Base-by-base conservation (phyloP, 37 sponge, comb jelly and placozoan genomes). In the Chondrosia reniformis region DNA sequence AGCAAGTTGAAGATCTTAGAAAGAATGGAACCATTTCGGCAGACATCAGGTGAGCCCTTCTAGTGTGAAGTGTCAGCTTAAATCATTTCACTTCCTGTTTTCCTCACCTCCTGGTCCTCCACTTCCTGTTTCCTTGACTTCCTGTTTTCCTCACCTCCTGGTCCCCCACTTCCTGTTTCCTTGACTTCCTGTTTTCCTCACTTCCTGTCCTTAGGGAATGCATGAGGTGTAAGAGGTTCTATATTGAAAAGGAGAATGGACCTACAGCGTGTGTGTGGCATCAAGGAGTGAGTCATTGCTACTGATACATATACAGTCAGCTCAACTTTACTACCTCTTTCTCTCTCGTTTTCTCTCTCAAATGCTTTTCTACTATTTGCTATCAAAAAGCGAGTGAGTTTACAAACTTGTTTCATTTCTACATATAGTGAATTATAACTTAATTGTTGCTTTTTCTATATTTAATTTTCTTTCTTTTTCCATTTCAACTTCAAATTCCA, bases 161-260 rank as follows among this genome's bases (percentile, higher is more conserved):
- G 3, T 28, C 4, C 4, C 66, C 32, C 33, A 19, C 3, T 27
- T 33, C 33, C 3, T 10, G 66, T 69, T 21, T 69, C 19, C n/a
- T 22, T 21, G 72, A 24, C 2, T 39, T 15, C 42, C 19, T 41
- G 43, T 34, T 69, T 41, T 41, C 25, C 41, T 9, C 15, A 19
- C 10, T 12, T 69, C 4, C 43, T 3, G 13, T 13, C 24, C 67
- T 4, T 30, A 87, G 88, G 66, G 89, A 88, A 54, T 88, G 89
- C 63, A 27, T n/a, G 27, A 28, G 73, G 1, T 89, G 89, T 36
- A 63, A 84, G 55, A 80, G 33, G 41, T 89, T 89, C 63, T 89
- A 81, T 71, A 34, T 84, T 30, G 85, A 74, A 34, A 38, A 55
- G 9, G 85, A 84, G 55, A 84, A 81, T 39, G 44, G 54, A 10